Base-by-base conservation (phyloP, 2,888 invertebrate species). In the Aporophyla nigra region DNA sequence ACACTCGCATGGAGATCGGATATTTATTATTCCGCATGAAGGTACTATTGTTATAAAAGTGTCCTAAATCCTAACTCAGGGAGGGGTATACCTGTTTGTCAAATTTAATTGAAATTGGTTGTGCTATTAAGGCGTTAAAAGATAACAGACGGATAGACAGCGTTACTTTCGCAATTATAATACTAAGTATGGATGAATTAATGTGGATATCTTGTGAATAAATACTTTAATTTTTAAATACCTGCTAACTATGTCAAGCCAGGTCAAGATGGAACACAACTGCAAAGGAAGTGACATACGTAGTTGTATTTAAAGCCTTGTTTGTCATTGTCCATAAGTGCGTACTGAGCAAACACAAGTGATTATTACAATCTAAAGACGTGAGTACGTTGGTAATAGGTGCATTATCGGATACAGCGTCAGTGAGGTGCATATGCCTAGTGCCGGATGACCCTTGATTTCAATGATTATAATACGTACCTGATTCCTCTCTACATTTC, bases 321-420 rank as follows among this genome's bases (percentile, higher is more conserved):
- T 86, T 85, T 90, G 91, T 92, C 92, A 92, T 92, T 90, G 88
- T 91, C 86, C 88, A 89, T 92, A 93, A 91, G 85, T 89, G 87
- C 86, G 72, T 75, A 87, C 76, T 87, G 87, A 88, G 74, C 79
- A 89, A 88, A 87, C 88, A 87, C 84, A 77, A 88, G 86, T 90
- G 85, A 83, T 85, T 90, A 92, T 94, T 93, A 93, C 86, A 80
- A 87, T 90, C 82, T 84, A 78, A 63, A 79, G 84, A 76, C 89
- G 90, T 91, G 91, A 88, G 84, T 87, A 85, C 78, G 83, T 89
- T 92, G 75, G 63, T 79, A 86, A 82, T 87, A 74, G 70, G 74
- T 70, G 49, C 71, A 86, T 86, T 86, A 86, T 76, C 53, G 43
- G 43, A 70, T 24, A 63, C 46, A 62, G 51, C 65, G 82, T 46